These are phyloP conservation scores for Criorhina ranunculi DNA, from an alignment of 2,888 invertebrate species.

Conservation along the genomic window DNA sequence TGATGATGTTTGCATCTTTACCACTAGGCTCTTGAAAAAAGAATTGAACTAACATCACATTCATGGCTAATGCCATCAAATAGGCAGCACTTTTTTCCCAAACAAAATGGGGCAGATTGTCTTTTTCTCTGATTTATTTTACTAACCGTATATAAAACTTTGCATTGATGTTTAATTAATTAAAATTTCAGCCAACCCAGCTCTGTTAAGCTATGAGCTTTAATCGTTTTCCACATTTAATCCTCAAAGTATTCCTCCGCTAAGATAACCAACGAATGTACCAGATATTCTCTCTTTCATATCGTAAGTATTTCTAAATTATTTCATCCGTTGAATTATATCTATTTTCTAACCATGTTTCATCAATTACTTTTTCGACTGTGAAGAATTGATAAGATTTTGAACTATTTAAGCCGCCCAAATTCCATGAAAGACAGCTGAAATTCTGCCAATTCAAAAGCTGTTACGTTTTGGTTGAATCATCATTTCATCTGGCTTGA, in stretches of 20 bases:
- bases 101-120: too few species aligned
- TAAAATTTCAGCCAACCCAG: background rate
- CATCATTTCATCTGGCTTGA: slow-evolving; percentile 22
- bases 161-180: too few species aligned
- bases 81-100: too few species aligned
- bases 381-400: slow-evolving; percentile 22
- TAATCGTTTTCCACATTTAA: background rate
- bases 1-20: too few species aligned
- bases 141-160: too few species aligned
- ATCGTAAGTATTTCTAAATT: background rate
- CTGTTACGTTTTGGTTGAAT: slow-evolving; percentile 19
- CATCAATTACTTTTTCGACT: background rate
- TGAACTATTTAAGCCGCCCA: slow-evolving; percentile 11
- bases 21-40: too few species aligned
- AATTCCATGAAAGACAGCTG: slow-evolving; percentile 1
- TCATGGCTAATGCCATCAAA: too few species aligned
- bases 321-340: background rate
- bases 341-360: background rate
- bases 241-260: background rate
- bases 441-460: slow-evolving; percentile 12
- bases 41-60: too few species aligned
- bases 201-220: background rate
- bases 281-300: background rate
- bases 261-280: background rate
- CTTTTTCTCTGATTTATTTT: too few species aligned